Conservation (phyloP, 2,888 invertebrate genomes). For the Clanis bilineata region DNA sequence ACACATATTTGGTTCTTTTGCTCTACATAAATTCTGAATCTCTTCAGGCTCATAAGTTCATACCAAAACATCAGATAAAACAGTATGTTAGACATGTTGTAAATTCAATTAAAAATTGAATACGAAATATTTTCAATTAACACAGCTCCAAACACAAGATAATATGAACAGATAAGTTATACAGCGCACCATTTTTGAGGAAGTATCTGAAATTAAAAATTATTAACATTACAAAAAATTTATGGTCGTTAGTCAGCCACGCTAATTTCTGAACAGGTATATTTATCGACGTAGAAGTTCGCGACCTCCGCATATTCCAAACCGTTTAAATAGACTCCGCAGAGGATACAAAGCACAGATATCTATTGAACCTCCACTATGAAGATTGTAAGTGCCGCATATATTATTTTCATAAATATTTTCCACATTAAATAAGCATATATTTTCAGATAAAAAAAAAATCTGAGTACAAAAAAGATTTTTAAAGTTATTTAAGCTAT, state of each 20-base stretch:
- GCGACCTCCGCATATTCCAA: not conserved
- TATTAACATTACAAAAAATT: not conserved
- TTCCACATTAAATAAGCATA: too few relatives aligned
- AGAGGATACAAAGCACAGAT: constrained; percentile 24
- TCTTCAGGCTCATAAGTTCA: too few relatives aligned
- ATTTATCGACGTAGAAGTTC: not conserved
- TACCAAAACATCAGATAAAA: too few relatives aligned
- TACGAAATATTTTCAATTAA: too few relatives aligned
- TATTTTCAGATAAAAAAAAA: too few relatives aligned
- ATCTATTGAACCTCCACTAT: constrained; percentile 31
- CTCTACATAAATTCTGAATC: too few relatives aligned
- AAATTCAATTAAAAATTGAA: too few relatives aligned
- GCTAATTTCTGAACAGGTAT: not conserved
- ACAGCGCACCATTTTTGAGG: not conserved
- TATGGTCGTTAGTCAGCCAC: not conserved
- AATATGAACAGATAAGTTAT: not conserved
- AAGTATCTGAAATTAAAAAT: not conserved
- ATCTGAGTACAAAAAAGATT: too few relatives aligned
- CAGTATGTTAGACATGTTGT: too few relatives aligned
- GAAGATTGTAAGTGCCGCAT: constrained; percentile 40
- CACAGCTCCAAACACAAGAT: not conserved
- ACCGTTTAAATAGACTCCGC: not conserved
- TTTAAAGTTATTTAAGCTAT: too few relatives aligned
- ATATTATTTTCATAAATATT: not conserved
- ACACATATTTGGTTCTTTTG: too few relatives aligned